These are phyloP conservation scores for Cataglyphis altisquamis DNA, from an alignment of 2,888 invertebrate species.

Conservation along the genomic window DNA sequence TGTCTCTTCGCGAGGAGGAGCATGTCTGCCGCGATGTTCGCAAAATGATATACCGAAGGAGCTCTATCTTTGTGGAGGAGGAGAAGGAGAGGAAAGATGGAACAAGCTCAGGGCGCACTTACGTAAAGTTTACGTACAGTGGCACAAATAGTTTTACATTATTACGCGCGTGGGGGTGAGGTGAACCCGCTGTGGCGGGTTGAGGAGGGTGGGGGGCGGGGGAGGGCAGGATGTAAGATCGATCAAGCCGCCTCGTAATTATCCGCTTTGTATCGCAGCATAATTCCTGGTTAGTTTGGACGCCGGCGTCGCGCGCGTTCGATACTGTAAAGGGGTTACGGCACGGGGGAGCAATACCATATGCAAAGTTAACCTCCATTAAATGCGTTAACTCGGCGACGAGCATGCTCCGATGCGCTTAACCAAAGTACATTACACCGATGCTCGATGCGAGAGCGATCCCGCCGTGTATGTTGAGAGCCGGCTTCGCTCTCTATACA, in stretches of 20 bases:
- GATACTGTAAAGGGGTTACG: conserved; percentile 79
- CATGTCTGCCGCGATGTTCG: conserved; percentile 41
- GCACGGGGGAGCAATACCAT: conserved; percentile 79
- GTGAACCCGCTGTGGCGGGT: neutral
- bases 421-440: conserved; percentile 83
- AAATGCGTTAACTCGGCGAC: conserved; percentile 84
- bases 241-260: conserved; percentile 62
- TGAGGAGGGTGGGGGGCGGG: neutral
- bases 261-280: conserved; percentile 67
- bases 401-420: conserved; percentile 82
- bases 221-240: conserved; percentile 29
- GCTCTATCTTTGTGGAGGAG: conserved; percentile 25
- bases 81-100: neutral
- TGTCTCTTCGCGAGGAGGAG: conserved; percentile 27
- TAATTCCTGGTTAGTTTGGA: conserved; percentile 73
- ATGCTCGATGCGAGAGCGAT: conserved; percentile 69
- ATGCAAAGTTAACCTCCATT: conserved; percentile 84
- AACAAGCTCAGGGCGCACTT: conserved; percentile 53
- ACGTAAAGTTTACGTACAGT: conserved; percentile 52
- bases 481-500: conserved; percentile 48
- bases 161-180: conserved; percentile 35
- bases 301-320: conserved; percentile 64
- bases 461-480: conserved; percentile 42
- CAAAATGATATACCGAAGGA: conserved; percentile 44
- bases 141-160: conserved; percentile 57